Evolutionary conservation across 37 sponge, comb jelly and placozoan species (phyloP).

Genomic region (Spongilla lacustris): DNA sequence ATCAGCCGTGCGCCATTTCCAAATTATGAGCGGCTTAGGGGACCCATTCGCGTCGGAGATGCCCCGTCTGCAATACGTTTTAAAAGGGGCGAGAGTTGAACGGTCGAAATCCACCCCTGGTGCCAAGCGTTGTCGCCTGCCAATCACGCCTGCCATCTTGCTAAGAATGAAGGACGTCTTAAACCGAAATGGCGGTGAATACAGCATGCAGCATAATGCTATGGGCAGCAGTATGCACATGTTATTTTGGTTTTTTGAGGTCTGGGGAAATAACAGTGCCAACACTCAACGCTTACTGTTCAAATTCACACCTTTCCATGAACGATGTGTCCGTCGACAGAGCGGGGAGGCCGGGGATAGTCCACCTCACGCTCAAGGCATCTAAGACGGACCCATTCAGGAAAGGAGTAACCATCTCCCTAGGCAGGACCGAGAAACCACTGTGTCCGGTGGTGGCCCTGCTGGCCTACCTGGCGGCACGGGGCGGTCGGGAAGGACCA

Average conservation of each 20-base stretch:
- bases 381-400: no score
- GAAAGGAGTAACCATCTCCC: no score
- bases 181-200: not conserved
- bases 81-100: not conserved
- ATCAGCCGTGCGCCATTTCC: constrained; percentile 28
- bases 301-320: no score
- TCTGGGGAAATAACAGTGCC: no score
- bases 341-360: no score
- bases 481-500: no score
- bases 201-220: constrained; percentile 29
- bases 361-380: no score
- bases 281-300: no score
- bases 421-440: no score
- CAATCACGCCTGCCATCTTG: constrained; percentile 59
- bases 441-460: no score
- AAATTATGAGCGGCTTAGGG: constrained; percentile 11
- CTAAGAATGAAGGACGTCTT: constrained; percentile 2
- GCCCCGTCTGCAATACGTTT: constrained; percentile 1
- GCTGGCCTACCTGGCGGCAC: no score
- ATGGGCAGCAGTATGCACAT: constrained; percentile 41
- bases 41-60: constrained; percentile 13
- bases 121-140: constrained; percentile 35
- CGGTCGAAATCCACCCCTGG: not conserved
- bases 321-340: no score
- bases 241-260: constrained; percentile 67